Evolutionary conservation across 2,888 invertebrate genomes (phyloP).

Genomic region (Nemurella pictetii): DNA sequence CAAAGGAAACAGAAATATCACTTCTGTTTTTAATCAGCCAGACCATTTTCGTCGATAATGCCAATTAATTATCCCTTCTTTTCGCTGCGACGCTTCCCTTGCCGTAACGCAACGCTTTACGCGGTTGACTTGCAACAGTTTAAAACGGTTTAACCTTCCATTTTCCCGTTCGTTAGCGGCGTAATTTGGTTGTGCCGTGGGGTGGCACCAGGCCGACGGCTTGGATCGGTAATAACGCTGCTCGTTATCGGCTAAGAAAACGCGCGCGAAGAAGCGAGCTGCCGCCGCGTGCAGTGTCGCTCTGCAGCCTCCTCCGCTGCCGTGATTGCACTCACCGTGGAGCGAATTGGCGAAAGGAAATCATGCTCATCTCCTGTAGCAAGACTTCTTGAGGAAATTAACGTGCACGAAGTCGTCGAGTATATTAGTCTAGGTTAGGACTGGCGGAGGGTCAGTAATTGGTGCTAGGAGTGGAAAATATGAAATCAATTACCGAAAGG

Average conservation of each 20-base stretch:
- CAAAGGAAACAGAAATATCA: neutral
- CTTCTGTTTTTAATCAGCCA: neutral
- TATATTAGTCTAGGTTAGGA: neutral
- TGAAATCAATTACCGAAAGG: neutral
- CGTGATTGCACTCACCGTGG: neutral
- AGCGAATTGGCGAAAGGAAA: conserved; percentile 39
- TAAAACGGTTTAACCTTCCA: conserved; percentile 22
- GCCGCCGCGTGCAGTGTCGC: too few species aligned
- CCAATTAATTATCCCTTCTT: neutral
- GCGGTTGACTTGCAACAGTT: too few species aligned
- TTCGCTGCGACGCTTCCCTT: neutral
- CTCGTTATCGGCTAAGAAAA: neutral
- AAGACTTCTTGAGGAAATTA: conserved; percentile 38
- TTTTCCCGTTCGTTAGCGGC: conserved; percentile 19
- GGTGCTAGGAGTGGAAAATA: neutral
- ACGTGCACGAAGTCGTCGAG: neutral
- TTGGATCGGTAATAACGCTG: neutral
- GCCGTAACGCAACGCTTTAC: neutral
- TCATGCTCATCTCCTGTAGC: conserved; percentile 40
- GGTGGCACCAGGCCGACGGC: neutral
- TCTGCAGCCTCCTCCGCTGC: neutral
- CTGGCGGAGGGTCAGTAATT: neutral
- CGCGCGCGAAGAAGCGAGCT: neutral
- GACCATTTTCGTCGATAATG: neutral
- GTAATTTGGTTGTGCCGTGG: neutral